phyloP scores from a whole-genome alignment of 2,113 vertebrate species.

The Diglossa brunneiventris region DNA sequence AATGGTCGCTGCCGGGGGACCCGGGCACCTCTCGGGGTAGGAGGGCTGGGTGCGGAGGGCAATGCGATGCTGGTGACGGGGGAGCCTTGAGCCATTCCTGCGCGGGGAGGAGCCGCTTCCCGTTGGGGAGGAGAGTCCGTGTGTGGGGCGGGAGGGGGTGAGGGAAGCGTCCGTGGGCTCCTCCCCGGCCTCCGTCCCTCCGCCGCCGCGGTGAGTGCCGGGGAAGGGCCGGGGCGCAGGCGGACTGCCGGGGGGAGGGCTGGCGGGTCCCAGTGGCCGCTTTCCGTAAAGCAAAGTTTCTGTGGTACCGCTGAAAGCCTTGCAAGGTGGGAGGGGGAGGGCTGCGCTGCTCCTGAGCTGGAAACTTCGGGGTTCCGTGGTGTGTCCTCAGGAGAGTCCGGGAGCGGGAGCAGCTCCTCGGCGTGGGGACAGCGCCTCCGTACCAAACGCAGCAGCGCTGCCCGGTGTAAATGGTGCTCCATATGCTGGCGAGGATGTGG shows the following conservation, averaged over 20 bases:
- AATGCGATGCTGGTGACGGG: rapidly evolving
- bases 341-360: neutral
- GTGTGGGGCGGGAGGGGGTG: neutral
- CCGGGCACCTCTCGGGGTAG: rapidly evolving
- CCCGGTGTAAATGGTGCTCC: neutral
- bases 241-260: neutral
- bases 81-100: neutral
- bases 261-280: too few relatives aligned
- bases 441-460: rapidly evolving
- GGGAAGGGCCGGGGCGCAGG: neutral
- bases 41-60: too few relatives aligned
- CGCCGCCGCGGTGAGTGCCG: neutral
- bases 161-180: neutral
- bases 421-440: neutral
- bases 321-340: neutral
- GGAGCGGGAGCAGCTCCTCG: neutral
- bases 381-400: too few relatives aligned
- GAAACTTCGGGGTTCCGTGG: neutral
- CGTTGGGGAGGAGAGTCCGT: neutral
- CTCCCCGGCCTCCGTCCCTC: neutral
- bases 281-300: neutral
- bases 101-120: neutral
- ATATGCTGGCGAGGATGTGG: neutral
- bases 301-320: neutral
- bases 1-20: rapidly evolving